Evolutionary conservation across 2,888 invertebrate species (phyloP).

Genomic region (Oeneis ivallda): DNA sequence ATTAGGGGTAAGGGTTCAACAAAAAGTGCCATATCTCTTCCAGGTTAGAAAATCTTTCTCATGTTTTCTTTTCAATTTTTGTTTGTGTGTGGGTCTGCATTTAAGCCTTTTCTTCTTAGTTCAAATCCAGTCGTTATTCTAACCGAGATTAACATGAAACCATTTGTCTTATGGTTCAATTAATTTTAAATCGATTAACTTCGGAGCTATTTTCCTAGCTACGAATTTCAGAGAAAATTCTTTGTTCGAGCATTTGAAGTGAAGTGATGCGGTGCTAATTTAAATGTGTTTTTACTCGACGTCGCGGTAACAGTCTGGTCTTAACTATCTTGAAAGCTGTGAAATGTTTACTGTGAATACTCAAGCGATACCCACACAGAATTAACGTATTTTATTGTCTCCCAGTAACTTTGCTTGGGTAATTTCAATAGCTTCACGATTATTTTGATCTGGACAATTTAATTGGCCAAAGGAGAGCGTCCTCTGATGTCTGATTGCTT

Average conservation of each 20-base stretch:
- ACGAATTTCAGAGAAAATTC: slow-evolving; percentile 25
- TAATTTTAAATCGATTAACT: slow-evolving; percentile 33
- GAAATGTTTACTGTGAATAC: slow-evolving; percentile 12
- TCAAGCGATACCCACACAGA: not conserved
- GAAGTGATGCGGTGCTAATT: slow-evolving; percentile 30
- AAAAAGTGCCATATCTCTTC: too few relatives aligned
- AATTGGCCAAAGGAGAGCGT: not conserved
- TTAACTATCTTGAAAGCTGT: slow-evolving; percentile 15
- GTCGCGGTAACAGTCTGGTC: slow-evolving; percentile 16
- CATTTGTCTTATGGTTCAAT: slow-evolving; percentile 34
- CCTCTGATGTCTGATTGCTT: not conserved
- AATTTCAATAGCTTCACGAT: not conserved
- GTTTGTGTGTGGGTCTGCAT: too few relatives aligned
- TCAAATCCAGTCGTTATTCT: slow-evolving; percentile 5
- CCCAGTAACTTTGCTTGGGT: not conserved
- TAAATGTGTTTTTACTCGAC: slow-evolving; percentile 26
- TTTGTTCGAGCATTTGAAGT: slow-evolving; percentile 23
- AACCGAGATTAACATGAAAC: slow-evolving; percentile 24
- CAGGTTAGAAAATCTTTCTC: too few relatives aligned
- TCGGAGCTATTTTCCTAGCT: slow-evolving; percentile 27
- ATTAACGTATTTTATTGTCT: not conserved
- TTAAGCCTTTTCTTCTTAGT: too few relatives aligned
- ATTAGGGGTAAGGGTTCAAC: too few relatives aligned
- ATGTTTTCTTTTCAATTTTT: too few relatives aligned
- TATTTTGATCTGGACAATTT: not conserved